Percentiles rank a stretch among this genome's conserved stretches.
Conservation (phyloP, 2,888 invertebrate species). For the Synanthedon formicaeformis region DNA sequence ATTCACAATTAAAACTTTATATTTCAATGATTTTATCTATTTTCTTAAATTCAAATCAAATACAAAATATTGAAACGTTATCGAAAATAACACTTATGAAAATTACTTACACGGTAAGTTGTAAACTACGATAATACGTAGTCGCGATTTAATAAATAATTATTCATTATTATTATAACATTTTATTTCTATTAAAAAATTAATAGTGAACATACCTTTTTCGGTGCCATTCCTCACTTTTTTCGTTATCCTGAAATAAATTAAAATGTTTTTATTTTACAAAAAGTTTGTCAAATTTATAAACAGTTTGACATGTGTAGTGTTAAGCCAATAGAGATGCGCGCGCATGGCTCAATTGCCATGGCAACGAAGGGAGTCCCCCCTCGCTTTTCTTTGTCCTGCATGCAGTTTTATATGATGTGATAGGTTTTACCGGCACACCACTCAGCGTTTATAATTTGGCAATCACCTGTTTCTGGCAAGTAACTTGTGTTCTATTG, state of each 20-base stretch:
- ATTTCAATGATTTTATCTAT: too few species aligned
- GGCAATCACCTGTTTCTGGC: neutral
- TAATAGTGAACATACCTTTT: conserved; percentile 41
- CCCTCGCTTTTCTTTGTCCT: conserved; percentile 8
- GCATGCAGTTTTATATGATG: neutral
- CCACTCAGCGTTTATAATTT: neutral
- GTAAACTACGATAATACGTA: too few species aligned
- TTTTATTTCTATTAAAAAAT: too few species aligned
- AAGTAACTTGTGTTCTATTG: neutral
- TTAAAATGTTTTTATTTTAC: conserved; percentile 11
- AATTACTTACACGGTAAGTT: too few species aligned
- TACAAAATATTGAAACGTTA: too few species aligned
- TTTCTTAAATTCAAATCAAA: too few species aligned
- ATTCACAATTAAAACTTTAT: too few species aligned
- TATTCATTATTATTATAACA: too few species aligned
- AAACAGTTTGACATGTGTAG: conserved; percentile 27
- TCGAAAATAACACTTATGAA: too few species aligned
- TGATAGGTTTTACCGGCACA: neutral
- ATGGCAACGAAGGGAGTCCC: conserved; percentile 33
- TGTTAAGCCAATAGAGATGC: conserved; percentile 20
- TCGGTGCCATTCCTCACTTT: conserved; percentile 41
- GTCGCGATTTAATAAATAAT: too few species aligned
- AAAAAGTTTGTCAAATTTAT: conserved; percentile 37
- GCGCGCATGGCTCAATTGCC: conserved; percentile 49
- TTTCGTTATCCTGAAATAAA: conserved; percentile 8